Base-by-base conservation (phyloP, 1,140 invertebrate genomes). In the Apis florea region DNA sequence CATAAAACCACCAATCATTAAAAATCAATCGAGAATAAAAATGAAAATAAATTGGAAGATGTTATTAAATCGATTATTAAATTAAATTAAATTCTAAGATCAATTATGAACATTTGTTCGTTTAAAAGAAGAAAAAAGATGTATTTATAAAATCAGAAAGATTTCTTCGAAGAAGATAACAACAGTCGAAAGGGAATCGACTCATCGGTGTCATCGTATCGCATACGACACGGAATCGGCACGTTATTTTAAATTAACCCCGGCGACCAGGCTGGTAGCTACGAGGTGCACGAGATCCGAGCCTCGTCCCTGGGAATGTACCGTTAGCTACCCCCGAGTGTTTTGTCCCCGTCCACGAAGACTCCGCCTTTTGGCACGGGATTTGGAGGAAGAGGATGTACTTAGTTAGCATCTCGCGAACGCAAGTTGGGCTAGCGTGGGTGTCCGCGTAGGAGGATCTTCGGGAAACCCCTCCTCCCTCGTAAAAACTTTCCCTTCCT, bases 401-500 rank as follows among this genome's bases (percentile, higher is more conserved):
- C 77, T 66, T 54, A 0, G 31, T 6, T 40, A 64, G 63, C 78
- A 79, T 86, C 85, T 72, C 69, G 82, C 64, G 31, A 64, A 74
- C 61, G 31, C 54, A 63, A 75, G 56, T 53, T 47, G 40, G 75
- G 31, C 31, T 68, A 74, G 86, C 87, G 90, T 91, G 90, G 90
- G 90, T 90, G 90, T 86, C 61, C 72, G 79, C 67, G 90, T 89
- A 91, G 92, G 91, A 92, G 90, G 91, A 86, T 85, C 90, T 74
- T 85, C 53, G 15, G 69, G 73, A 87, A 86, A 89, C 86, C 90
- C 92, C 90, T 90, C 90, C 89, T 89, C 79, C 53, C 71, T 76
- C 56, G 75, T 69, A 58, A n/a, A 69, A 66, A 24, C 17, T 82
- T 63, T 74, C 59, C 58, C 66, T 81, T 53, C 79, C 69, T 87